A percentile compares a stretch with the other conserved stretches of the same genome.
These are phyloP conservation scores for Hyposmocoma kahamanoa DNA, from an alignment of 1,140 invertebrate species.

Conservation along the genomic window DNA sequence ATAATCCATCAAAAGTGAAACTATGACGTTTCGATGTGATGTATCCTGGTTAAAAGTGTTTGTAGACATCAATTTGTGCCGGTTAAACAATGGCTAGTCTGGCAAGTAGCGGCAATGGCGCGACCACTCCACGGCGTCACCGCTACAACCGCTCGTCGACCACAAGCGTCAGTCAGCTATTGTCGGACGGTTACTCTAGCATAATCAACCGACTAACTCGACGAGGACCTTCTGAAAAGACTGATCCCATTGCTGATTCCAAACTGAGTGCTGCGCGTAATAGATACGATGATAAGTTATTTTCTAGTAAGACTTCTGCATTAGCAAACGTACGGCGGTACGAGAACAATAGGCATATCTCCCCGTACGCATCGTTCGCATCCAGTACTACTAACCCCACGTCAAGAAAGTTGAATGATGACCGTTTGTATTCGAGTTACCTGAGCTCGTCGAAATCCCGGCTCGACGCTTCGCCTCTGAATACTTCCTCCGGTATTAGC, in stretches of 20 bases:
- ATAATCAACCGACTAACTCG: slow-evolving; percentile 85
- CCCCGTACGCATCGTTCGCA: slow-evolving; percentile 46
- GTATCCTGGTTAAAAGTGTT: slow-evolving; percentile 48
- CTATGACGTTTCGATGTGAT: slow-evolving; percentile 48
- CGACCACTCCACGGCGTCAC: slow-evolving; percentile 70
- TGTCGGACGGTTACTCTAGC: slow-evolving; percentile 88
- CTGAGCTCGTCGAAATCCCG: slow-evolving; percentile 45
- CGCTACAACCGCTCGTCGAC: slow-evolving; percentile 85
- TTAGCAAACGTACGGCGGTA: slow-evolving; percentile 58
- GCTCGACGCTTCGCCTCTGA: slow-evolving; percentile 55
- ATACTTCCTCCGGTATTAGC: slow-evolving; percentile 43
- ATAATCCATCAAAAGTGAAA: slow-evolving; percentile 22
- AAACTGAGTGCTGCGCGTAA: slow-evolving; percentile 40
- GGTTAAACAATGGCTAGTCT: slow-evolving; percentile 44
- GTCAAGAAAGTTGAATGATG: slow-evolving; percentile 50
- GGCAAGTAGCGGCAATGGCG: slow-evolving; percentile 36
- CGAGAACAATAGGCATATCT: slow-evolving; percentile 58
- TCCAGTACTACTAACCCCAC: slow-evolving; percentile 27
- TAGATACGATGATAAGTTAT: slow-evolving; percentile 61
- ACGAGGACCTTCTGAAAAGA: slow-evolving; percentile 80
- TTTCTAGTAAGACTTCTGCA: slow-evolving; percentile 48
- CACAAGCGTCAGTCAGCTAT: slow-evolving; percentile 86
- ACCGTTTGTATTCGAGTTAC: slow-evolving; percentile 54
- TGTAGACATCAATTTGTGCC: slow-evolving; percentile 21
- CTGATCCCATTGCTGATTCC: slow-evolving; percentile 38